Percentiles rank a stretch among this genome's conserved stretches.
Conservation (phyloP, 2,888 invertebrate species). For the Lochmaea capreae region DNA sequence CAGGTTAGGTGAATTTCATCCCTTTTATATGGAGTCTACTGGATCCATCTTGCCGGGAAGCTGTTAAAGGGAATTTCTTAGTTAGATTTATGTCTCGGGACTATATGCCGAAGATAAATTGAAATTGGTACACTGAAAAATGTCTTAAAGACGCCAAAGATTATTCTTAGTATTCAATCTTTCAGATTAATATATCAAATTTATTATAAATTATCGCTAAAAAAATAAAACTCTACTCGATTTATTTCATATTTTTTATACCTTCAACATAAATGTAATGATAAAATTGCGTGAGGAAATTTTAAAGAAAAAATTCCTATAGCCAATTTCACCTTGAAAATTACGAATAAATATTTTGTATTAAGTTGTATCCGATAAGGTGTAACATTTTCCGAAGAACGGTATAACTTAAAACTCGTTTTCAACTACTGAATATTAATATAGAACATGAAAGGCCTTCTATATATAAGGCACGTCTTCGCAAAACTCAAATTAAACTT, state of each 20-base stretch:
- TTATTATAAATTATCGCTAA: neutral
- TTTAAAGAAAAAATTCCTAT: neutral
- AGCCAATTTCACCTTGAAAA: neutral
- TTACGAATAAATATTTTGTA: neutral
- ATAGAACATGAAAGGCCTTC: constrained; percentile 10
- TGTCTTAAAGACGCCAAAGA: neutral
- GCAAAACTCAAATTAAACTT: constrained; percentile 9
- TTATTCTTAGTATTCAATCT: neutral
- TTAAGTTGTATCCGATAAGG: neutral
- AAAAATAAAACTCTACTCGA: no score
- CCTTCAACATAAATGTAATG: no score
- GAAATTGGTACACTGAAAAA: constrained; percentile 15
- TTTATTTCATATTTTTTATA: no score
- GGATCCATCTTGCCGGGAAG: constrained; percentile 28
- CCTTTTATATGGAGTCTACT: constrained; percentile 23
- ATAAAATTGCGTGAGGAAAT: no score
- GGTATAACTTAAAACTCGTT: neutral
- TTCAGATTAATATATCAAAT: neutral
- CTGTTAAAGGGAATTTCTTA: constrained; percentile 28
- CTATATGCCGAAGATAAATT: constrained; percentile 20
- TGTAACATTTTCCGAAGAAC: neutral
- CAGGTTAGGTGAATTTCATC: constrained; percentile 32
- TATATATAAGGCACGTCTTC: constrained; percentile 9
- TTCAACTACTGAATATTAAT: constrained; percentile 13
- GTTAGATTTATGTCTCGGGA: constrained; percentile 18